These are phyloP conservation scores for Elymnias hypermnestra DNA, from an alignment of 1,140 invertebrate genomes.

Conservation along the genomic window DNA sequence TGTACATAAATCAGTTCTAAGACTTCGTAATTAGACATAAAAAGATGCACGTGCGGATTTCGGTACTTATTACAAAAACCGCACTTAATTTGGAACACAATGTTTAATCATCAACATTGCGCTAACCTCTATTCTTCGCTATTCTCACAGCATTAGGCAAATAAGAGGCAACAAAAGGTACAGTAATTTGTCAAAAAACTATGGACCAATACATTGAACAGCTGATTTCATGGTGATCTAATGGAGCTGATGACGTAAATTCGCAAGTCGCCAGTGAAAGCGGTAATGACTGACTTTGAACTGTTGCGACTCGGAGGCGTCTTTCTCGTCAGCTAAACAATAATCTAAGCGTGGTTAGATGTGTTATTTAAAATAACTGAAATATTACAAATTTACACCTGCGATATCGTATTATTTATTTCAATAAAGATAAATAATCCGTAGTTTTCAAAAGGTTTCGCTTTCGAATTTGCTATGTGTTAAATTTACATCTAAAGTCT, in stretches of 20 bases:
- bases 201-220: constrained; percentile 7
- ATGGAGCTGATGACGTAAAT: constrained; percentile 35
- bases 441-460: no score
- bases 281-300: constrained; percentile 8
- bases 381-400: no score
- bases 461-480: no score
- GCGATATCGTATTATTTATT: no score
- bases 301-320: neutral
- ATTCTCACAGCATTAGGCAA: constrained; percentile 1
- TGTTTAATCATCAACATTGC: constrained; percentile 1
- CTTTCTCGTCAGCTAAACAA: neutral
- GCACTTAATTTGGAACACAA: neutral
- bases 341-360: no score
- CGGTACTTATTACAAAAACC: neutral
- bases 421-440: no score
- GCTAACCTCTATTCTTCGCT: neutral
- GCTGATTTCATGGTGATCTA: constrained; percentile 56
- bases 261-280: constrained; percentile 14
- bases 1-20: no score
- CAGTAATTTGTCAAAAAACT: constrained; percentile 2
- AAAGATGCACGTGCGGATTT: no score
- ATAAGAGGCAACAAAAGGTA: constrained; percentile 2
- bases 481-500: no score
- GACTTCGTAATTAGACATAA: no score
- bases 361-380: no score